Evolutionary conservation across 1,140 invertebrate species (phyloP).

Genomic region (Temnothorax nylanderi): DNA sequence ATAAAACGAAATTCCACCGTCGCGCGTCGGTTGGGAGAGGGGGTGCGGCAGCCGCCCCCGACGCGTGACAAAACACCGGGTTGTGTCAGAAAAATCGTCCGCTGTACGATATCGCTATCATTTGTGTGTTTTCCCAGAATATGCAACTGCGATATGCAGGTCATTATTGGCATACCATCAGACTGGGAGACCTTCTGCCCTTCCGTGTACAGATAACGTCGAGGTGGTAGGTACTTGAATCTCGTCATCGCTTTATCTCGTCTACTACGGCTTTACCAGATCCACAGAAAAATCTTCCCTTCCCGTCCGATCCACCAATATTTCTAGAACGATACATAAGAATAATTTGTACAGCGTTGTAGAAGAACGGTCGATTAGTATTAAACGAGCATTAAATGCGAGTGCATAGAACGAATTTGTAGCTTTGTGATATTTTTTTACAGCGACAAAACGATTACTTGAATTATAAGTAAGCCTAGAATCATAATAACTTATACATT

Average conservation of each 20-base stretch:
- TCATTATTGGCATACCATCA: slow-evolving; percentile 53
- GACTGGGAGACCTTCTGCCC: slow-evolving; percentile 27
- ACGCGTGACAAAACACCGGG: slow-evolving; percentile 69
- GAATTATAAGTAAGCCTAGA: background rate
- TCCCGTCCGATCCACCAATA: slow-evolving; percentile 8
- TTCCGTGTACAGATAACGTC: slow-evolving; percentile 24
- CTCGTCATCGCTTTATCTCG: slow-evolving; percentile 33
- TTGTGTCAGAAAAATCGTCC: slow-evolving; percentile 64
- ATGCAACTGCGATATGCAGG: slow-evolving; percentile 48
- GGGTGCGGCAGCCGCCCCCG: slow-evolving; percentile 2
- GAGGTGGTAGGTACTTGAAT: slow-evolving; percentile 8
- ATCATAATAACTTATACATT: background rate
- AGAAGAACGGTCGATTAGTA: background rate
- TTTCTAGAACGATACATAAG: background rate
- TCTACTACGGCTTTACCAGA: background rate
- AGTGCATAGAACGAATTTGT: background rate
- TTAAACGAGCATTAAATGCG: background rate
- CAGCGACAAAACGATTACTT: background rate
- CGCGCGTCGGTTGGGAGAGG: slow-evolving; percentile 10
- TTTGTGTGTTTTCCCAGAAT: slow-evolving; percentile 32
- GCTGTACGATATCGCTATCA: slow-evolving; percentile 39
- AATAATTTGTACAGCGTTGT: background rate
- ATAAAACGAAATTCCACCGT: slow-evolving; percentile 61
- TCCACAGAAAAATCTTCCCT: slow-evolving; percentile 13
- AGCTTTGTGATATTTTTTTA: background rate